Conservation (phyloP, 2,888 invertebrate species). For the Dasysyrphus albostriatus region DNA sequence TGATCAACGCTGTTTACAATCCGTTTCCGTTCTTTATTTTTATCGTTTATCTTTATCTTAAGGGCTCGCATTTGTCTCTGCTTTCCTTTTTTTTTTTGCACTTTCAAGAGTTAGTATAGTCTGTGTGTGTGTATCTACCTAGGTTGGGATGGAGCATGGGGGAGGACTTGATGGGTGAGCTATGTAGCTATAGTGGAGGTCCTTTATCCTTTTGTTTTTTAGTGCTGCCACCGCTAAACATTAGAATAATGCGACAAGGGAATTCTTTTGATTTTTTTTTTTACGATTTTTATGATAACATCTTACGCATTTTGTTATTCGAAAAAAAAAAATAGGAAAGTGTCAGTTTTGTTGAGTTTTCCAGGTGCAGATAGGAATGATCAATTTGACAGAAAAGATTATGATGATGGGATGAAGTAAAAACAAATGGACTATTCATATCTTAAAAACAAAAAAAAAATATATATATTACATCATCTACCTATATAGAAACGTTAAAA, state of each 20-base stretch:
- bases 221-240: conserved; percentile 33
- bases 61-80: conserved; percentile 59
- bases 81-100: neutral
- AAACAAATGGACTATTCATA: conserved; percentile 59
- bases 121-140: neutral
- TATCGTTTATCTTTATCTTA: conserved; percentile 69
- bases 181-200: conserved; percentile 14
- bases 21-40: conserved; percentile 54
- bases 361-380: conserved; percentile 70
- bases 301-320: conserved; percentile 54
- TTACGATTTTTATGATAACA: conserved; percentile 65
- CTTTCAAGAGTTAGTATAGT: neutral
- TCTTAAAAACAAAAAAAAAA: conserved; percentile 17
- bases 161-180: neutral
- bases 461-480: no score
- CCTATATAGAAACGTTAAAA: conserved; percentile 26
- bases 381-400: conserved; percentile 55
- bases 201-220: conserved; percentile 49
- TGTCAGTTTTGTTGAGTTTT: conserved; percentile 54
- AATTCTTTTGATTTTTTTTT: conserved; percentile 68
- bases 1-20: conserved; percentile 68
- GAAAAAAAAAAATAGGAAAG: conserved; percentile 27
- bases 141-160: neutral
- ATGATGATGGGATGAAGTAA: conserved; percentile 47
- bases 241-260: conserved; percentile 71